Percentiles rank a stretch among this genome's conserved stretches.
Conservation (phyloP, 2,113 vertebrate species). For the Petrocephalus zakoni region DNA sequence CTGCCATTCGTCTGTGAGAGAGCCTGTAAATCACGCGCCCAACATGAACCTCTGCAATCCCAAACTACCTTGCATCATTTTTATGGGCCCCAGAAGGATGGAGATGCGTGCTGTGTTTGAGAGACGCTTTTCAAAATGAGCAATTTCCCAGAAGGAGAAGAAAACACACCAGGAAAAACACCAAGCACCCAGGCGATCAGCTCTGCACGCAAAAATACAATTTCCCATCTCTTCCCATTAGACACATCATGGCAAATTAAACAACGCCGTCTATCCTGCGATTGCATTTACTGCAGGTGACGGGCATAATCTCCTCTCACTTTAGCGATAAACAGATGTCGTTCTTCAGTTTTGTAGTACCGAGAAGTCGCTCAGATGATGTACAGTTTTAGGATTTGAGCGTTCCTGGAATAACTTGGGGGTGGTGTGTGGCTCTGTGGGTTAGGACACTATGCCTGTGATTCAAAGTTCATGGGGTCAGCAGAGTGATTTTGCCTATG, state of each 20-base stretch:
- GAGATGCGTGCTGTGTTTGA: neutral
- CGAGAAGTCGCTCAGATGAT: neutral
- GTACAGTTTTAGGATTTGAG: neutral
- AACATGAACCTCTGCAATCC: slow-evolving; percentile 7
- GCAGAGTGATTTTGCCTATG: neutral
- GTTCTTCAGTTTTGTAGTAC: neutral
- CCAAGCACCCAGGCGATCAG: neutral
- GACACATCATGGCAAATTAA: neutral
- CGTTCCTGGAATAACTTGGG: neutral
- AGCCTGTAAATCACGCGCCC: slow-evolving; percentile 1
- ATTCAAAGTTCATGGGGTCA: neutral
- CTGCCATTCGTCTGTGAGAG: neutral
- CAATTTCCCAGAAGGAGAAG: neutral
- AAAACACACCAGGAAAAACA: neutral
- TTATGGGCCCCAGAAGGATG: slow-evolving; percentile 13
- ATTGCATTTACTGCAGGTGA: neutral
- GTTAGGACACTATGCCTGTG: neutral
- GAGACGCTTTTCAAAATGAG: neutral
- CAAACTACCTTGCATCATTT: slow-evolving; percentile 22
- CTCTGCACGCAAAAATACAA: neutral
- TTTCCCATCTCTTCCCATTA: neutral
- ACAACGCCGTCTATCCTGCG: neutral
- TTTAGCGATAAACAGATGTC: neutral
- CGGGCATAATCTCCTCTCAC: neutral
- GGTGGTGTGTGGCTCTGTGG: neutral